These are phyloP conservation scores for Glaucopsyche alexis DNA, from an alignment of 2,888 invertebrate species.

Conservation along the genomic window DNA sequence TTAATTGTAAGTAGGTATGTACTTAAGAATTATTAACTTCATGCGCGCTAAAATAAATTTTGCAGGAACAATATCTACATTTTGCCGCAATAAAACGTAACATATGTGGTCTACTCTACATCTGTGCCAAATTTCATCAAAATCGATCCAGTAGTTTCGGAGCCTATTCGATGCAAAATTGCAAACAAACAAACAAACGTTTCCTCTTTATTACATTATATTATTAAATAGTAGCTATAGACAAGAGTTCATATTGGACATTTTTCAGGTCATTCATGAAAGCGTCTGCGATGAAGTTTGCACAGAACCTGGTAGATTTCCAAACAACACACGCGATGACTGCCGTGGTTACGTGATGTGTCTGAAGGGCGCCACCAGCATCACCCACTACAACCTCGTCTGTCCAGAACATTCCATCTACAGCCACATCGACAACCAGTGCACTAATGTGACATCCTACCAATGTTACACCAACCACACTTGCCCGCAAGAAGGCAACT, in stretches of 20 bases:
- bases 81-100: too few relatives aligned
- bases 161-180: too few relatives aligned
- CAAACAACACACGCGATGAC: slow-evolving; percentile 53
- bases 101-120: too few relatives aligned
- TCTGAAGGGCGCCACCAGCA: slow-evolving; percentile 49
- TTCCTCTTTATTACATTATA: too few relatives aligned
- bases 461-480: slow-evolving; percentile 53
- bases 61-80: too few relatives aligned
- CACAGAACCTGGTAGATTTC: slow-evolving; percentile 57
- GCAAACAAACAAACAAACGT: too few relatives aligned
- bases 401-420: slow-evolving; percentile 62
- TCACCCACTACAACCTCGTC: slow-evolving; percentile 56
- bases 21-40: too few relatives aligned
- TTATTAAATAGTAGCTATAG: too few relatives aligned
- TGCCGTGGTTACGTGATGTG: slow-evolving; percentile 69
- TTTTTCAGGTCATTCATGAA: slow-evolving; percentile 58
- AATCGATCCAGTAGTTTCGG: too few relatives aligned
- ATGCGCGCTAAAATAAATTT: too few relatives aligned
- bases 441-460: slow-evolving; percentile 62
- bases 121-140: too few relatives aligned
- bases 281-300: slow-evolving; percentile 52
- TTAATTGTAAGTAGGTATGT: too few relatives aligned
- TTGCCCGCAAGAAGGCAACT: slow-evolving; percentile 54
- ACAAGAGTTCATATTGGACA: neutral
- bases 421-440: slow-evolving; percentile 60